Evolutionary conservation across 2,113 vertebrate genomes (phyloP).

Genomic region (Aleadryas rufinucha): DNA sequence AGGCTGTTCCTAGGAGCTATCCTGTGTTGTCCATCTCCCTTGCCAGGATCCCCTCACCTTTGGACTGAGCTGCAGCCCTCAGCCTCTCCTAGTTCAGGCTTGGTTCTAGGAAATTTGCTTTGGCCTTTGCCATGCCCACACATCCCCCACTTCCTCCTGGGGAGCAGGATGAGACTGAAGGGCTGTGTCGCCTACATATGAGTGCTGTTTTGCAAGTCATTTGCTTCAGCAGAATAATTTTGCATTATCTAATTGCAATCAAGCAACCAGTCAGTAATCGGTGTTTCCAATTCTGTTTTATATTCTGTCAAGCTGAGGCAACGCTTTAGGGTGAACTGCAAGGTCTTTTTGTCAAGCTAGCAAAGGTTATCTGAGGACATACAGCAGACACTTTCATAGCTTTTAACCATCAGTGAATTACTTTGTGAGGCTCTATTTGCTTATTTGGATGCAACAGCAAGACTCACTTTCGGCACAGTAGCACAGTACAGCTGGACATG

Average conservation of each 20-base stretch:
- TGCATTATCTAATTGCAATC: neutral
- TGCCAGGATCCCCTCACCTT: neutral
- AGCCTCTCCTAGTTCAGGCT: neutral
- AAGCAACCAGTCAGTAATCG: neutral
- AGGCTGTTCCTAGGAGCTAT: neutral
- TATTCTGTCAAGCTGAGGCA: neutral
- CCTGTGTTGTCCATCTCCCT: neutral
- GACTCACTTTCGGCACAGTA: neutral
- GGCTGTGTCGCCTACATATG: accelerated
- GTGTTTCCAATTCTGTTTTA: neutral
- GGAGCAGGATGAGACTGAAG: neutral
- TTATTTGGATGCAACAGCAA: neutral
- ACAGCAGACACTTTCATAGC: neutral
- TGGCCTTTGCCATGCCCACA: accelerated
- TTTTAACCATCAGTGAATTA: neutral
- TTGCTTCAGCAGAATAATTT: neutral
- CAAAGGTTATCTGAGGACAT: neutral
- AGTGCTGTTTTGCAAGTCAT: neutral
- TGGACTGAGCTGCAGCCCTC: neutral
- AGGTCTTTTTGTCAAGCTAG: neutral
- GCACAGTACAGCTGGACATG: neutral
- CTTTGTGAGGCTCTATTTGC: neutral
- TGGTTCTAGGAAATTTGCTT: accelerated
- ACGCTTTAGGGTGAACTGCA: neutral
- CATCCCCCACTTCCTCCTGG: neutral